Percentiles rank a stretch among this genome's conserved stretches.
Evolutionary conservation across 2,113 vertebrate species (phyloP).

Genomic region (Halcyon malimbica): DNA sequence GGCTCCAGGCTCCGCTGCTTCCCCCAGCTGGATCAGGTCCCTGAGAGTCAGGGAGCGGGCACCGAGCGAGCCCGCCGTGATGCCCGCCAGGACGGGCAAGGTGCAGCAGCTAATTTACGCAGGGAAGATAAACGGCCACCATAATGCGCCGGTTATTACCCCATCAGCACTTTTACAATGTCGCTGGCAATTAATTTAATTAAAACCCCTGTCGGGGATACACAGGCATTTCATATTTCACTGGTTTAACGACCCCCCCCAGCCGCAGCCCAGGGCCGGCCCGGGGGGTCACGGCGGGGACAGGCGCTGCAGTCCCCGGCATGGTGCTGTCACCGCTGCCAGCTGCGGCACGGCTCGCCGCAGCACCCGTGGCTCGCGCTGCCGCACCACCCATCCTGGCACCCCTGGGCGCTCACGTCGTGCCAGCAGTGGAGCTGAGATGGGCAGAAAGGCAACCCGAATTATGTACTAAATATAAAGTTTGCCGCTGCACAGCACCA

Average conservation of each 20-base stretch:
- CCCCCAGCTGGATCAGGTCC: not conserved
- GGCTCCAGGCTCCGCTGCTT: not conserved
- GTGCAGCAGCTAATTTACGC: constrained; percentile 64
- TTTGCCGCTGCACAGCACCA: not conserved
- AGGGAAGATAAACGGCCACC: constrained; percentile 67
- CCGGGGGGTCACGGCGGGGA: not conserved
- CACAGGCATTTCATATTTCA: constrained; percentile 77
- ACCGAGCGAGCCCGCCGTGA: not conserved
- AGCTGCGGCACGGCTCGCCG: not conserved
- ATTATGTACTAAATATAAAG: not conserved
- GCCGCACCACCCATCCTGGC: not conserved
- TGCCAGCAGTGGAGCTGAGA: not conserved
- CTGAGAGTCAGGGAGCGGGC: not conserved
- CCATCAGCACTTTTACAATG: constrained; percentile 81
- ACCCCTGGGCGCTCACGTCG: not conserved
- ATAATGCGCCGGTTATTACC: constrained; percentile 72
- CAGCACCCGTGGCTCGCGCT: not conserved
- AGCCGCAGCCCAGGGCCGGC: not conserved
- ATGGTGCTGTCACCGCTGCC: not conserved
- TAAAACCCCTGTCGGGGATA: constrained; percentile 77
- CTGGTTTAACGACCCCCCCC: constrained; percentile 67
- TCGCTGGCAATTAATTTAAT: constrained; percentile 83
- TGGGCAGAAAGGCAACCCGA: not conserved
- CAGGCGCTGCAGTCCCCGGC: not conserved
- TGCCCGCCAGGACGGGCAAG: constrained; percentile 23